Percentiles rank a stretch among this genome's conserved stretches.
Conservation (phyloP, 2,888 invertebrate species). For the Candidula unifasciata region DNA sequence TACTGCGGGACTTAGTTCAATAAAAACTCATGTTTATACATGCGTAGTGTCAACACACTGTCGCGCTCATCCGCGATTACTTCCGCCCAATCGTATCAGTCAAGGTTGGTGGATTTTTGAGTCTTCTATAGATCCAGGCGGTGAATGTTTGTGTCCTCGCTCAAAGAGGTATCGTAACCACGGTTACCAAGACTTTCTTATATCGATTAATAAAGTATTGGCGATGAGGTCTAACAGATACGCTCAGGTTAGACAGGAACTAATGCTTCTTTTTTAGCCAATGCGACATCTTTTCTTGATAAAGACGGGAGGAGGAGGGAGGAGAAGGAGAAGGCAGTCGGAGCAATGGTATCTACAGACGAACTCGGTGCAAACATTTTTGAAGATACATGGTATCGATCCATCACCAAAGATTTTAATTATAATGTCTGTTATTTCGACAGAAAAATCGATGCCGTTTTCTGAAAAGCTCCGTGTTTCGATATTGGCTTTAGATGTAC, state of each 20-base stretch:
- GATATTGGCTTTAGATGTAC: too few species aligned
- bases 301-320: neutral
- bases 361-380: neutral
- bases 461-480: too few species aligned
- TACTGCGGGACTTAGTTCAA: too few species aligned
- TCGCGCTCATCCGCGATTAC: too few species aligned
- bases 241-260: neutral
- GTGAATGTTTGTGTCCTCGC: constrained; percentile 21
- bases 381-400: neutral
- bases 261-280: neutral
- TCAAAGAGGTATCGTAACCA: constrained; percentile 24
- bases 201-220: constrained; percentile 35
- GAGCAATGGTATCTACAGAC: neutral
- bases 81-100: neutral
- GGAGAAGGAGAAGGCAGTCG: neutral
- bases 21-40: too few species aligned
- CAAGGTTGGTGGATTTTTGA: constrained; percentile 1
- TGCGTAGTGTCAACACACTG: too few species aligned
- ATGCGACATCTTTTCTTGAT: neutral
- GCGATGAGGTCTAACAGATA: constrained; percentile 10
- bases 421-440: neutral
- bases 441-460: neutral
- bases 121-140: constrained; percentile 9
- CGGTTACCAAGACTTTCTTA: constrained; percentile 27
- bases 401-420: neutral